Conservation (phyloP, 2,888 invertebrate genomes). For the Drosophila birchii region DNA sequence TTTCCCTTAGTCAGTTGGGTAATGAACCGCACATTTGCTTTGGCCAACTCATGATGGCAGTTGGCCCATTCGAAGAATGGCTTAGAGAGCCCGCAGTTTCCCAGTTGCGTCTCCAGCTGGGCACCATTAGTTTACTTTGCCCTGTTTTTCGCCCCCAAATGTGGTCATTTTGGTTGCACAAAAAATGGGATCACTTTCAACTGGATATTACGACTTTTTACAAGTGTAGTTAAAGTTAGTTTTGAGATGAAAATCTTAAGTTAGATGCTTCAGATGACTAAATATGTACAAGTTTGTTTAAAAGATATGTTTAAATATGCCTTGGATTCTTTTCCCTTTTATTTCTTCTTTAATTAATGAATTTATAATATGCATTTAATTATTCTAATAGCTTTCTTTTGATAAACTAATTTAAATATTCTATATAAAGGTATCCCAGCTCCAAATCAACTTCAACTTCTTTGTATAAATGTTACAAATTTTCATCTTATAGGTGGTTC, state of each 20-base stretch:
- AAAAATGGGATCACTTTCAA: slow-evolving; percentile 25
- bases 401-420: background rate
- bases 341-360: background rate
- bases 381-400: background rate
- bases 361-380: background rate
- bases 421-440: background rate
- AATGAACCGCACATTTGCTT: slow-evolving; percentile 40
- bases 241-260: background rate
- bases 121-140: slow-evolving; percentile 38
- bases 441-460: background rate
- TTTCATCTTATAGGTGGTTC: slow-evolving; percentile 18
- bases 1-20: slow-evolving; percentile 31
- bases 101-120: slow-evolving; percentile 57
- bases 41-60: slow-evolving; percentile 51
- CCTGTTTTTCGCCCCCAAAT: slow-evolving; percentile 15
- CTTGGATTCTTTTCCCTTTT: background rate
- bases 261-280: background rate
- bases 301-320: background rate
- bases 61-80: slow-evolving; percentile 19
- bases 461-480: background rate
- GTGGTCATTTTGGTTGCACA: slow-evolving; percentile 36
- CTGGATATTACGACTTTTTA: background rate
- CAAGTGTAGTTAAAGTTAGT: background rate
- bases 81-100: slow-evolving; percentile 14
- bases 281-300: background rate